Percentiles rank a stretch among this genome's conserved stretches.
phyloP scores from a whole-genome alignment of 2,113 vertebrate genomes.

The Melanocharis versteri region DNA sequence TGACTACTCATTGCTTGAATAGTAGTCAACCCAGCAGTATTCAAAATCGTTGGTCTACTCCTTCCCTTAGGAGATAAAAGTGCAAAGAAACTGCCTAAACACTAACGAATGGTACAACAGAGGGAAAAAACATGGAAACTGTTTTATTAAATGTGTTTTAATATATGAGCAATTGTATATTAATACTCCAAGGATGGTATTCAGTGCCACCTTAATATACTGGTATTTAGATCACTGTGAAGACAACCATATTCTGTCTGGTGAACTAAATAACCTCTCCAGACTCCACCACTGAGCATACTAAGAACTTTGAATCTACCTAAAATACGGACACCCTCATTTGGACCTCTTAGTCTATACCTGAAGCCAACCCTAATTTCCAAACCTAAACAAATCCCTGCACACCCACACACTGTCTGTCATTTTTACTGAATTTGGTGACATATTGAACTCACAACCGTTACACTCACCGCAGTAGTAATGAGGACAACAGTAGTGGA shows the following conservation, averaged over 20 bases:
- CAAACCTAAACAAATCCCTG: neutral
- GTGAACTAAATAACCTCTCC: neutral
- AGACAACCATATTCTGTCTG: neutral
- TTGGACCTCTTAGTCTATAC: neutral
- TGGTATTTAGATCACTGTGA: neutral
- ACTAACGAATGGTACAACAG: neutral
- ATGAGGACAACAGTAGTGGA: slow-evolving; percentile 86
- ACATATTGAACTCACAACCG: neutral
- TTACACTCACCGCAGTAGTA: slow-evolving; percentile 87
- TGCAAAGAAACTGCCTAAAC: neutral
- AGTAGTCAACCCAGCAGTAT: neutral
- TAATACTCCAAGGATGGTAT: neutral
- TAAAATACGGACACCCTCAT: neutral
- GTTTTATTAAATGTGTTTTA: neutral
- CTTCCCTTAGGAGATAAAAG: neutral
- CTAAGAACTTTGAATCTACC: neutral
- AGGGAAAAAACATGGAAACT: neutral
- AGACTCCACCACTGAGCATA: neutral
- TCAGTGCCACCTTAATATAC: neutral
- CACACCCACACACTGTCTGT: neutral
- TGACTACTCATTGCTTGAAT: neutral
- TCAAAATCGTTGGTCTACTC: neutral
- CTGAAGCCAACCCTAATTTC: neutral
- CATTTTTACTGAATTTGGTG: neutral
- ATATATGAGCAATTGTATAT: neutral